Evolutionary conservation across 2,113 vertebrate genomes (phyloP), one percentile per base, ranked within the genome.

Genomic region (Triplophysa siluroides): DNA sequence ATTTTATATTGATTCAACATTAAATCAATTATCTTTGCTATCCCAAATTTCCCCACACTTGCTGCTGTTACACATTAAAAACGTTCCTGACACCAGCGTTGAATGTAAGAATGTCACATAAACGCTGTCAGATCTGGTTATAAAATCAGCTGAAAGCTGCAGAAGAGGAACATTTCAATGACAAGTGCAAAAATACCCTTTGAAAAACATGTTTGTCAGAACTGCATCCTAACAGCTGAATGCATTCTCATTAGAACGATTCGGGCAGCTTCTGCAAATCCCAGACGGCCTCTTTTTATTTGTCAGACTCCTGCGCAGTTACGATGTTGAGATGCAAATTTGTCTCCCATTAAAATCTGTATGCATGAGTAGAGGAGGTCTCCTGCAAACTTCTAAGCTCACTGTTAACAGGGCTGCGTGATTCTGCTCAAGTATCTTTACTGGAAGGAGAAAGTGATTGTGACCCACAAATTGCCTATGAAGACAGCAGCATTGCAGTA

Each of bases 271-370:
- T 77, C 70, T 12, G 62, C 70, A 64, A 81, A 70, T 83, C 84
- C 81, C 82, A 79, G 61, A 70, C 47, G 84, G 66, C 43, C 66
- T 58, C 76, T 76, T 79, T n/a, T 76, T 65, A 71, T 83, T 78
- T 79, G 79, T 83, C 84, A 83, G 75, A 76, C 79, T 79, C 23
- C 52, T 52, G 71, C 54, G 50, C 76, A 56, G 81, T 79, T 81
- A 71, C 63, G 29, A 45, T 80, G 68, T 80, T 83, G 78, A 74
- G 73, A 85, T 85, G 84, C 84, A 83, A 83, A 85, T 85, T 71
- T 78, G 78, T 79, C 71, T 81, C 81, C 84, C 79, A 83, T 85
- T 85, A 81, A 85, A 85, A 83, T 85, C 81, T 61, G 79, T 66
- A 77, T 52, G 52, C 19, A 14, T 56, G 63, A 83, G 58, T 64